Base-by-base conservation (phyloP, 2,113 vertebrate genomes). In the Calyptommatus sinebrachiatus region DNA sequence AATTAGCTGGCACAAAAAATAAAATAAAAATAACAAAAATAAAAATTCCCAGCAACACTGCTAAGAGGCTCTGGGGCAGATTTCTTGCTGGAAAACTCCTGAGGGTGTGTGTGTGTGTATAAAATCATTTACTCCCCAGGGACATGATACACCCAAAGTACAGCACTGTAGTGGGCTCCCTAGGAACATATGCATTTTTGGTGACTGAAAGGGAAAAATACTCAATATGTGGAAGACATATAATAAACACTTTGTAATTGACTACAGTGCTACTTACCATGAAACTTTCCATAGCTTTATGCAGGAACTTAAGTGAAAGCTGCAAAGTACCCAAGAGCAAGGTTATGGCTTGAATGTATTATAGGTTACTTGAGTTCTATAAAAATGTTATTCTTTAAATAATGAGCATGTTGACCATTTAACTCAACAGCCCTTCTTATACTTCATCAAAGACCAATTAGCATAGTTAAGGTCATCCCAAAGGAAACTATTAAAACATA, bases 401-500 rank as follows among this genome's bases (percentile, higher is more conserved):
- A 85, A 88, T 73, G 12, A 88, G 10, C 69, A 71, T 63, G 1
- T 89, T 89, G 85, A 89, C 71, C 77, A 81, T 85, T 91, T 89
- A 88, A 78, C 28, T 81, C 86, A 82, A 89, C 61, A 78, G 16
- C 80, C n/a, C 24, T 11, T 87, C 75, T 88, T 45, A 68, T 62
- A 80, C 68, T 84, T 92, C 86, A 87, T 90, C 72, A 91, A 87
- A 88, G 31, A 74, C 8, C 87, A 89, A 72, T 86, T 88, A 86
- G 9, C 12, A 61, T 75, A 84, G 46, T 80, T 93, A 87, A 84
- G 75, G 80, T 90, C 82, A 87, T 81, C 60, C 31, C 76, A 89
- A 90, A 91, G 62, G 71, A 92, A 94, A 88, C 81, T 69, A 88
- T 87, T 86, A 89, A 87, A 91, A 84, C 60, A 69, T 82, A 91